phyloP scores from a whole-genome alignment of 2,113 vertebrate genomes.

The Phyllostomus discolor region DNA sequence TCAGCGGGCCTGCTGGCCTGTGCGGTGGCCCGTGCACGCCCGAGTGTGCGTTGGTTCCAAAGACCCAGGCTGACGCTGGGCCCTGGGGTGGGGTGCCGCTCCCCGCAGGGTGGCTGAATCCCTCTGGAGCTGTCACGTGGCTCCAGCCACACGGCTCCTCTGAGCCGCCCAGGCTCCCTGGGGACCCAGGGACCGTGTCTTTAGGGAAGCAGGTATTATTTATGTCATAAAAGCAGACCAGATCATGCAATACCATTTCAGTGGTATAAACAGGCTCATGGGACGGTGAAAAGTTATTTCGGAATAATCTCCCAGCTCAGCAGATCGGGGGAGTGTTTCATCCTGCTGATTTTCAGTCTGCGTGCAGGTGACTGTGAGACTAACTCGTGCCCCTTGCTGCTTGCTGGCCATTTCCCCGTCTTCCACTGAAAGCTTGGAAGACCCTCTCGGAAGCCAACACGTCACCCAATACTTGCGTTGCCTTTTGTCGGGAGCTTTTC shows the following conservation, averaged over 20 bases:
- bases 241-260: not conserved
- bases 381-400: too few species aligned
- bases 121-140: not conserved
- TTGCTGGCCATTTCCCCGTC: not conserved
- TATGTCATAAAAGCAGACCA: not conserved
- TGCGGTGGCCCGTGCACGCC: too few species aligned
- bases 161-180: not conserved
- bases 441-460: not conserved
- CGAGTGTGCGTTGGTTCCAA: not conserved
- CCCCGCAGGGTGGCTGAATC: not conserved
- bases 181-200: not conserved
- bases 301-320: not conserved
- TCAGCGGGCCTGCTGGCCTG: not conserved
- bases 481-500: not conserved
- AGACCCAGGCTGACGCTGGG: not conserved
- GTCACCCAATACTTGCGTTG: accelerated
- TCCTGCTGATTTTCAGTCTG: not conserved
- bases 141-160: not conserved
- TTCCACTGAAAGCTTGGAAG: not conserved
- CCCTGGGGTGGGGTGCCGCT: not conserved
- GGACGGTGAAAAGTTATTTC: not conserved
- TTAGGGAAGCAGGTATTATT: slow-evolving; percentile 42
- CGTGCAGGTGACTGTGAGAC: too few species aligned
- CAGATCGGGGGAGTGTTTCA: not conserved
- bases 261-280: not conserved